Conservation (phyloP, 2,113 vertebrate species). For the Pseudorectes ferrugineus region DNA sequence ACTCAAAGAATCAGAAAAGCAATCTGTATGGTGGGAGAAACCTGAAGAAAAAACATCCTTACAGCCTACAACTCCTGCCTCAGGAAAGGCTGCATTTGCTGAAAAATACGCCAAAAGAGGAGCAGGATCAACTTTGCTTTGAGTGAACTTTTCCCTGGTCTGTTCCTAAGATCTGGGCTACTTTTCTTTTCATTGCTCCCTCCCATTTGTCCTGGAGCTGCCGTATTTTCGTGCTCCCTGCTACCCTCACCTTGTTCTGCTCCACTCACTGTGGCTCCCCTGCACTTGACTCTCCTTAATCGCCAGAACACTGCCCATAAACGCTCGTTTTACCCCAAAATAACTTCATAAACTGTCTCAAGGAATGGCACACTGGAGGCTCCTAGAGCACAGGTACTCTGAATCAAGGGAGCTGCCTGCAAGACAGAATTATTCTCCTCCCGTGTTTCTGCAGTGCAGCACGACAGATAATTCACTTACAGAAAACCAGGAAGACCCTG, state of each 20-base stretch:
- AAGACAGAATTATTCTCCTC: background rate
- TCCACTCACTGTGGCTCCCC: too few relatives aligned
- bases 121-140: background rate
- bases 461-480: background rate
- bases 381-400: background rate
- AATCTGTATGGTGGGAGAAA: background rate
- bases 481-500: background rate
- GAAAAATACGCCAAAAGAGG: background rate
- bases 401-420: background rate
- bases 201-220: background rate
- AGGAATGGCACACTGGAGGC: background rate
- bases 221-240: background rate
- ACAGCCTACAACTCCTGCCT: background rate
- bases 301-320: background rate
- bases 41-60: background rate
- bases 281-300: background rate
- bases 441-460: background rate
- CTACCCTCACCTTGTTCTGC: background rate
- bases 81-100: background rate
- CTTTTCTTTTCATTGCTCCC: background rate
- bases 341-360: background rate
- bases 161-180: background rate
- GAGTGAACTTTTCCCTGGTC: background rate
- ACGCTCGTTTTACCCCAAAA: background rate
- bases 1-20: background rate